Evolutionary conservation across 1,140 invertebrate species (phyloP).

Genomic region (Drosophila leontia): DNA sequence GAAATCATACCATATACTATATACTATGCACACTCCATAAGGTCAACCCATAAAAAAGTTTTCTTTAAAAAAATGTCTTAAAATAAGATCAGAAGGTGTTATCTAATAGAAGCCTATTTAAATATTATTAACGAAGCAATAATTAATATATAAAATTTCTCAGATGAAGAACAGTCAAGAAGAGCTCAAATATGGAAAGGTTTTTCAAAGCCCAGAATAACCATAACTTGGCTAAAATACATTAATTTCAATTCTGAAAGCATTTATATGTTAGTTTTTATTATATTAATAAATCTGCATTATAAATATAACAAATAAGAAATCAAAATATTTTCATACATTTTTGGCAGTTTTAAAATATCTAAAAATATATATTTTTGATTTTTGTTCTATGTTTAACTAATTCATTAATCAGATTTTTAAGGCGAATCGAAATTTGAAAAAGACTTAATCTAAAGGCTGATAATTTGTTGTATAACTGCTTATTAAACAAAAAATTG

Average conservation of each 20-base stretch:
- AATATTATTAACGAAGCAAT: background rate
- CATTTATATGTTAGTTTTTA: too few relatives aligned
- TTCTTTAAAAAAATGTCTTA: background rate
- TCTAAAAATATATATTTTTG: too few relatives aligned
- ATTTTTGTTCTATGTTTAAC: too few relatives aligned
- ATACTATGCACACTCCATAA: background rate
- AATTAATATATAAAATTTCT: background rate
- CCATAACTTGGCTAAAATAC: background rate
- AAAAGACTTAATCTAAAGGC: background rate
- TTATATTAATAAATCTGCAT: too few relatives aligned
- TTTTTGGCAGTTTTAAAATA: too few relatives aligned
- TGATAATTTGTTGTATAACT: too few relatives aligned
- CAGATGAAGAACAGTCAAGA: background rate
- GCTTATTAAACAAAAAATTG: too few relatives aligned
- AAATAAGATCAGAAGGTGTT: background rate
- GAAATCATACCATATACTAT: constrained; percentile 2
- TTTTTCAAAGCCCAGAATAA: background rate
- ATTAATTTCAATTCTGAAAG: background rate
- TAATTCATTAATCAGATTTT: too few relatives aligned
- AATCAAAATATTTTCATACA: too few relatives aligned
- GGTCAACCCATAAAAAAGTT: background rate
- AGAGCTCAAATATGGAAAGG: background rate
- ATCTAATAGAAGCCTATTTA: background rate
- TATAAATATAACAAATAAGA: too few relatives aligned
- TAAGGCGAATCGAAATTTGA: too few relatives aligned